A percentile compares a stretch with the other conserved stretches of the same genome.
phyloP scores from a whole-genome alignment of 2,113 vertebrate species.

The Mobula hypostoma region DNA sequence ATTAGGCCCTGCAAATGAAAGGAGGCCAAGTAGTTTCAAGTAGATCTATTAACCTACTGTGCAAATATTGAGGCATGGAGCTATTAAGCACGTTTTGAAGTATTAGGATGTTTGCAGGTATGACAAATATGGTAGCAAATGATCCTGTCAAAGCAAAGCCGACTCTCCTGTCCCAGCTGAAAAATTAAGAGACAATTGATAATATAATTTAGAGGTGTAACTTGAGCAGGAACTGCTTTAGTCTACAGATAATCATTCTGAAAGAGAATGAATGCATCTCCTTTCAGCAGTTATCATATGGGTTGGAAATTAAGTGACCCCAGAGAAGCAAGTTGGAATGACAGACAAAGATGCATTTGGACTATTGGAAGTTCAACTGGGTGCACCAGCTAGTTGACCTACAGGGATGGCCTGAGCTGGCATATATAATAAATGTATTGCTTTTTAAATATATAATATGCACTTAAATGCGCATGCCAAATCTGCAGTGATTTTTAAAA shows the following conservation, averaged over 20 bases:
- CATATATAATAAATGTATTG: neutral
- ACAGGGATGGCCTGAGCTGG: neutral
- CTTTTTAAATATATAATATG: neutral
- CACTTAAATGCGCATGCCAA: neutral
- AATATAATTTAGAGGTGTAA: neutral
- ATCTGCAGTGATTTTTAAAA: neutral
- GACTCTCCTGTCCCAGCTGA: too few species aligned
- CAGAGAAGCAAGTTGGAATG: neutral
- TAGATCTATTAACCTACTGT: neutral
- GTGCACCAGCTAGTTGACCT: neutral
- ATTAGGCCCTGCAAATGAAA: too few species aligned
- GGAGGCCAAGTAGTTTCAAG: neutral
- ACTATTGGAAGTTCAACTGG: neutral
- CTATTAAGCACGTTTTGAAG: neutral
- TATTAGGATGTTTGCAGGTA: too few species aligned
- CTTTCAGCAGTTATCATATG: neutral
- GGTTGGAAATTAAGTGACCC: neutral
- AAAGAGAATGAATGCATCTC: neutral
- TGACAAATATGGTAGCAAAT: neutral
- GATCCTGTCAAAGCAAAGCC: neutral
- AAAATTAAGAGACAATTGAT: neutral
- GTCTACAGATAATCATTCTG: neutral
- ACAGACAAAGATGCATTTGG: neutral
- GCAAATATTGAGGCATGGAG: neutral
- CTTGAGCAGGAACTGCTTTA: neutral